Evolutionary conservation across 2,888 invertebrate genomes (phyloP).

Genomic region (Amblyteles armatorius): DNA sequence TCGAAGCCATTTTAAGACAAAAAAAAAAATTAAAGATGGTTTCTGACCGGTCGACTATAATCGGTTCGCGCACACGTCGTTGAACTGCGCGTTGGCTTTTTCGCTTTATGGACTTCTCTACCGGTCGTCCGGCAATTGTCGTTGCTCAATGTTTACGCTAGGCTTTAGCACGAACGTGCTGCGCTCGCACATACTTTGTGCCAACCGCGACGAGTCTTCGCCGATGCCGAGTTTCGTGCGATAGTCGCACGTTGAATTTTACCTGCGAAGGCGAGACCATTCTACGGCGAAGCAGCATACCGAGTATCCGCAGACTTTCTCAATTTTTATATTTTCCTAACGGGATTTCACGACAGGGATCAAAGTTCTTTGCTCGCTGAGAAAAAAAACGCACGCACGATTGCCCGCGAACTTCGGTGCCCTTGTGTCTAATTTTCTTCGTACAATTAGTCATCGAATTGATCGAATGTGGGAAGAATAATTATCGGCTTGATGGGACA

Average conservation of each 20-base stretch:
- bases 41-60: not conserved
- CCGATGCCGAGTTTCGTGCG: not conserved
- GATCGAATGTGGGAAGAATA: not conserved
- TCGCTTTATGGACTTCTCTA: conserved; percentile 4
- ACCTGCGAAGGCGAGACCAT: conserved; percentile 8
- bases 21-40: conserved; percentile 1
- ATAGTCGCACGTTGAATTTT: conserved; percentile 32
- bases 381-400: not conserved
- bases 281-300: not conserved
- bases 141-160: conserved; percentile 44
- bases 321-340: conserved; percentile 1
- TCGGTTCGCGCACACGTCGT: not conserved
- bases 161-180: conserved; percentile 57
- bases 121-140: conserved; percentile 16
- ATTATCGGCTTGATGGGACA: not conserved
- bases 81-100: not conserved
- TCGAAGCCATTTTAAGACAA: not conserved
- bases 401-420: not conserved
- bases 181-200: conserved; percentile 49
- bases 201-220: conserved; percentile 11
- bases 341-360: not conserved
- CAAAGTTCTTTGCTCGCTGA: not conserved
- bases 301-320: not conserved
- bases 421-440: not conserved
- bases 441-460: not conserved